These are phyloP conservation scores for Pontoporia blainvillei DNA, from an alignment of 2,113 vertebrate genomes.

Conservation along the genomic window DNA sequence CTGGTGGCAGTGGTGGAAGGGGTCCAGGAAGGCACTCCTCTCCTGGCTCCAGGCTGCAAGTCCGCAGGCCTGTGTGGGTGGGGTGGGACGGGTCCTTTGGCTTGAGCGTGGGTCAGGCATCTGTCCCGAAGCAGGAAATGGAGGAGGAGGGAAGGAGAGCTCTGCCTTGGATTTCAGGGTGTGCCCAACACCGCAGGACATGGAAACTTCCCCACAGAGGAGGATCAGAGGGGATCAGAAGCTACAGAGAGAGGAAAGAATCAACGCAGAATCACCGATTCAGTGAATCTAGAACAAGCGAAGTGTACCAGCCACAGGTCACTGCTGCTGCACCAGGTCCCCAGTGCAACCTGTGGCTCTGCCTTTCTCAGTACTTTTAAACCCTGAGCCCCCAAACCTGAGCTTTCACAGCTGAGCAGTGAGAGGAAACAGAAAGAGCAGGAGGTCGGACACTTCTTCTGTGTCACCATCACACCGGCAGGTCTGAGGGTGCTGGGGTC, in stretches of 20 bases:
- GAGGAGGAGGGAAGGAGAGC: neutral
- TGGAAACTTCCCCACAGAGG: neutral
- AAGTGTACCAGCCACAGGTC: neutral
- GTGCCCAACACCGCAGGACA: neutral
- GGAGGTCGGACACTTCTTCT: neutral
- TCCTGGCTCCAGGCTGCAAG: neutral
- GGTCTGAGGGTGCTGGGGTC: neutral
- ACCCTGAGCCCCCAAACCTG: no score
- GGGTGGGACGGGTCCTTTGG: rapidly evolving
- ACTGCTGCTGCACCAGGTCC: no score
- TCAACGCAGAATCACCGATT: no score
- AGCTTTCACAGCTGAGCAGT: no score
- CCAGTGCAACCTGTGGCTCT: no score
- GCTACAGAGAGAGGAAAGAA: neutral
- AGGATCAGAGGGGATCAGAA: neutral
- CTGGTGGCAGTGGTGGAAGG: neutral
- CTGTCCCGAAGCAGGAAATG: neutral
- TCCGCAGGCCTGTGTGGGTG: rapidly evolving
- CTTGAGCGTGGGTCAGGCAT: neutral
- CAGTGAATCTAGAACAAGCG: neutral
- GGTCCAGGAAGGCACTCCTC: neutral
- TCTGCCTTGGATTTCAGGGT: neutral
- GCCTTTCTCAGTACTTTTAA: neutral
- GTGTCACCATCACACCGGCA: neutral
- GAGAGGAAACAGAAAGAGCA: neutral